Base-by-base conservation (phyloP, 2,797 vertebrate species). In the Brachymystax lenok region DNA sequence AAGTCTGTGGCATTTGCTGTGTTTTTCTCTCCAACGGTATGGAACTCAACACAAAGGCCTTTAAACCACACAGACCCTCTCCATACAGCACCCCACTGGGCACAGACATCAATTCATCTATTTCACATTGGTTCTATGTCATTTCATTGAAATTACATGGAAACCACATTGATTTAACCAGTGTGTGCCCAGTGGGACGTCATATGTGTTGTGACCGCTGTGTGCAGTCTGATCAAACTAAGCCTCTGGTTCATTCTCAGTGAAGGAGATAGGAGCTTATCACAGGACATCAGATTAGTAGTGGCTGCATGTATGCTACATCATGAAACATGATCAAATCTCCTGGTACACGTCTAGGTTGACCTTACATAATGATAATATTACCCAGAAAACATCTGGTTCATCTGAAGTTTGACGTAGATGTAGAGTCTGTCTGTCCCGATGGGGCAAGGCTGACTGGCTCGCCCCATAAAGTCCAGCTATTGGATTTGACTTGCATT, bases 11-110 rank as follows among this genome's bases (percentile, higher is more conserved):
- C 27, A 3, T 3, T 17, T 19, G 24, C 12, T 73, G 56, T 50
- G 69, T 74, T 80, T 74, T 71, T 66, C 79, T 79, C 33, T 24
- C 0, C 61, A 16, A 51, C 21, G 24, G 40, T 13, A 54, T 54
- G 52, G 1, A 54, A 54, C 52, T 4, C 52, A 16, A 54, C 52
- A 54, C 52, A 54, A 54, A 54, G 14, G 52, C 14, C 14, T 4
- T 17, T 56, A 19, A 56, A 46, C 52, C 52, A 17, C 52, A 56
- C 14, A 56, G 52, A 54, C 13, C 52, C 52, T 19, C 52, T 54
- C 17, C 52, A 54, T 54, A 54, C 52, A 19, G 19, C 52, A 16
- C 52, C 40, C 40, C 8, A 10, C 40, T 40, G 8, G 10, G 40
- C 40, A 40, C 40, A 40, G 40, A 40, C 8, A 10, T 40, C 40